Evolutionary conservation across 2,113 vertebrate genomes (phyloP).

Genomic region (Trichomycterus rosablanca): DNA sequence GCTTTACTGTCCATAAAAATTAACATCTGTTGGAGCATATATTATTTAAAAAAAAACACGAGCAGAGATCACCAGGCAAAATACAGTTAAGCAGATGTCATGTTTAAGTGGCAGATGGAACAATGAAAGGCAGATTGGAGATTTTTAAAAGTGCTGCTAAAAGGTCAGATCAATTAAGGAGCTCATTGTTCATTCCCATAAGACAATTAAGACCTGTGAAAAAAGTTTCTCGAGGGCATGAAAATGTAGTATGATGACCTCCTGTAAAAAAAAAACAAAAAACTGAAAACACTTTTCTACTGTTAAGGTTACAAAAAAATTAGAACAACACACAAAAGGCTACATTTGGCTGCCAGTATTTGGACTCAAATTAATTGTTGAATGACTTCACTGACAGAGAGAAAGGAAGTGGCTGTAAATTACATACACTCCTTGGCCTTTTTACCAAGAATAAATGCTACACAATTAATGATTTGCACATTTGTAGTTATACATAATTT

Average conservation of each 20-base stretch:
- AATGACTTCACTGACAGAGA: constrained; percentile 61
- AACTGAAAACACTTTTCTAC: constrained; percentile 60
- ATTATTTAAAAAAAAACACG: constrained; percentile 99
- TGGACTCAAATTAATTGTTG: constrained; percentile 58
- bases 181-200: constrained; percentile 90
- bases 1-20: constrained; percentile 92
- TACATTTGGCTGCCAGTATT: constrained; percentile 70
- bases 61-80: constrained; percentile 98
- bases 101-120: constrained; percentile 99
- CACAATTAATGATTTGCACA: no score
- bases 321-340: constrained; percentile 63
- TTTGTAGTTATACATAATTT: no score
- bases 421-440: no score
- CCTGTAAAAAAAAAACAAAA: no score
- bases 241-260: constrained; percentile 41
- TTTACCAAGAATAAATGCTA: no score
- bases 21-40: constrained; percentile 99
- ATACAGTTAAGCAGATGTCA: constrained; percentile 99
- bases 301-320: constrained; percentile 76
- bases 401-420: no score
- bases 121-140: constrained; percentile 98
- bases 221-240: constrained; percentile 71
- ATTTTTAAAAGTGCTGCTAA: constrained; percentile 92
- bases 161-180: constrained; percentile 99
- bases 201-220: constrained; percentile 94